These are phyloP conservation scores for Pipa parva DNA, from an alignment of 2,113 vertebrate species.

Conservation along the genomic window DNA sequence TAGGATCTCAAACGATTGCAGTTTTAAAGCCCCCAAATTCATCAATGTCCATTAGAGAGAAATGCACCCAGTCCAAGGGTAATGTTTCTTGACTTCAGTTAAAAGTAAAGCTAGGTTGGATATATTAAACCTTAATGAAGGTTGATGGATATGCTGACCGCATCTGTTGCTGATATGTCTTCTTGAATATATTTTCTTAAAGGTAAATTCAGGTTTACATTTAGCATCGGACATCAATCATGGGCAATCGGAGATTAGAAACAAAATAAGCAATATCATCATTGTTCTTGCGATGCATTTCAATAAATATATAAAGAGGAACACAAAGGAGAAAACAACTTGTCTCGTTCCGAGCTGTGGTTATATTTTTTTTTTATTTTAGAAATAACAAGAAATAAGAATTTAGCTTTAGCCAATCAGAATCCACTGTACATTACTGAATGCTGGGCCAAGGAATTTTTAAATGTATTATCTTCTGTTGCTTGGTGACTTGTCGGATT, in stretches of 20 bases:
- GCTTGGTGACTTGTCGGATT: too few species aligned
- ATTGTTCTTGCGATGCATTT: too few species aligned
- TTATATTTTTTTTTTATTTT: too few species aligned
- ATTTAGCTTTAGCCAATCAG: too few species aligned
- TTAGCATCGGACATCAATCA: neutral
- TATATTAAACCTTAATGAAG: slow-evolving; percentile 5
- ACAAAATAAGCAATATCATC: neutral
- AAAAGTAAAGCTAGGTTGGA: slow-evolving; percentile 1
- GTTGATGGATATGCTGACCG: neutral
- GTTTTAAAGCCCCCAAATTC: slow-evolving; percentile 20
- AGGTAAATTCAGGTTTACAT: neutral
- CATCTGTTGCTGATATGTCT: slow-evolving; percentile 9
- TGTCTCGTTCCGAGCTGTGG: too few species aligned
- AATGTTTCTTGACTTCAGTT: slow-evolving; percentile 6
- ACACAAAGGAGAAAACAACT: too few species aligned
- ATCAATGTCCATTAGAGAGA: slow-evolving; percentile 25
- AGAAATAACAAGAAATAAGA: too few species aligned
- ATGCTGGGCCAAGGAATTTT: too few species aligned
- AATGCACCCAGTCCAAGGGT: slow-evolving; percentile 1
- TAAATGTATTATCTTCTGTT: too few species aligned
- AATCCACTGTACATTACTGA: too few species aligned
- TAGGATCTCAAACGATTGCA: slow-evolving; percentile 12
- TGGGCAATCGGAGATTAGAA: neutral
- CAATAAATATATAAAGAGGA: too few species aligned
- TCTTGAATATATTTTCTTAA: slow-evolving; percentile 1